A percentile compares a stretch with the other conserved stretches of the same genome.
Evolutionary conservation across 2,888 invertebrate species (phyloP).

Genomic region (Orgyia antiqua): DNA sequence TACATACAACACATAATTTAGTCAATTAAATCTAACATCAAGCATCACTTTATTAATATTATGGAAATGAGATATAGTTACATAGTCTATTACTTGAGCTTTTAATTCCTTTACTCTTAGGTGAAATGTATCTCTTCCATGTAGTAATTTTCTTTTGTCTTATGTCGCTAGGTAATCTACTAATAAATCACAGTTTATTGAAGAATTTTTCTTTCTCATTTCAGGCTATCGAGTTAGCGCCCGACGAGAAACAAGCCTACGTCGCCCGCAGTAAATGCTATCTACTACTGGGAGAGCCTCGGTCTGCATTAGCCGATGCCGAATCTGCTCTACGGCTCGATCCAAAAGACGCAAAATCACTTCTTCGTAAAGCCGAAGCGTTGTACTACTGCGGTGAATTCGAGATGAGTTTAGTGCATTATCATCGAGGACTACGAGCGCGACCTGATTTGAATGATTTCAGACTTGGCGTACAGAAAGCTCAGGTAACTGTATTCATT

Average conservation of each 20-base stretch:
- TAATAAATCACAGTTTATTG: too few species aligned
- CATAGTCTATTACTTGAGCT: too few species aligned
- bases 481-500: slow-evolving; percentile 69
- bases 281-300: slow-evolving; percentile 89
- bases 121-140: too few species aligned
- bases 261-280: slow-evolving; percentile 94
- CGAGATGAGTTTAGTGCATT: slow-evolving; percentile 94
- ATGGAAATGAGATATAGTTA: too few species aligned
- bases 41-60: too few species aligned
- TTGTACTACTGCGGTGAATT: slow-evolving; percentile 95
- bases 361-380: slow-evolving; percentile 95
- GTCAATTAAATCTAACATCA: too few species aligned
- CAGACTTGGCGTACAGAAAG: slow-evolving; percentile 91
- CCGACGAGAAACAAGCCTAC: slow-evolving; percentile 89
- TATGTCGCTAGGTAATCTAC: too few species aligned
- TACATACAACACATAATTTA: too few species aligned
- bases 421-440: slow-evolving; percentile 90
- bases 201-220: slow-evolving; percentile 29
- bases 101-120: too few species aligned
- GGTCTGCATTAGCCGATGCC: slow-evolving; percentile 89
- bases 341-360: slow-evolving; percentile 79
- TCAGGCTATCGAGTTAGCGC: slow-evolving; percentile 92
- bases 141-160: too few species aligned
- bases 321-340: slow-evolving; percentile 88
- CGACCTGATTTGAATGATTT: slow-evolving; percentile 90